A percentile compares a stretch with the other conserved stretches of the same genome.
Conservation (phyloP, 2,888 invertebrate species). For the Melinaea marsaeus region DNA sequence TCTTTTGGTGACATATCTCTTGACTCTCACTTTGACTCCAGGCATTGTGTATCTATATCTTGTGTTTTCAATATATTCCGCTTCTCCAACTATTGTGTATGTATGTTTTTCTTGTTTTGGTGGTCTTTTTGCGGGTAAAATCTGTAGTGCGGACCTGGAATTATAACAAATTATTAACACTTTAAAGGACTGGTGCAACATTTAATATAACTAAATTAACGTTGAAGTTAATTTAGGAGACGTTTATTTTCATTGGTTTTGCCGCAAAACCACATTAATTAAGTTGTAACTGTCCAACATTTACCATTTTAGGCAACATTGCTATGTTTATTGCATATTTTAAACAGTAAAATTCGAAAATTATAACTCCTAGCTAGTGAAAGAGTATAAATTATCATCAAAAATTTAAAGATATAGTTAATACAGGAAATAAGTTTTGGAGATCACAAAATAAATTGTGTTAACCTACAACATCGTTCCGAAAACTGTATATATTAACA, state of each 20-base stretch:
- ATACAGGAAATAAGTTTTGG: no score
- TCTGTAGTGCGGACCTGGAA: conserved; percentile 55
- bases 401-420: no score
- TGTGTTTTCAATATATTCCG: conserved; percentile 49
- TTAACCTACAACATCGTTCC: no score
- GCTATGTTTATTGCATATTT: no score
- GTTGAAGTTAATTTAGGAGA: neutral
- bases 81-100: conserved; percentile 47
- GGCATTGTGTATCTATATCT: conserved; percentile 46
- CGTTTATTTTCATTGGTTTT: neutral
- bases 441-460: no score
- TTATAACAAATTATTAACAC: conserved; percentile 19
- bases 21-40: conserved; percentile 58
- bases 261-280: neutral
- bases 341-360: no score
- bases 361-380: no score
- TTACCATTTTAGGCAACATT: neutral
- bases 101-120: conserved; percentile 38
- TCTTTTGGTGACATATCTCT: conserved; percentile 47
- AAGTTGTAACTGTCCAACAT: neutral
- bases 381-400: no score
- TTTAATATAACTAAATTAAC: neutral
- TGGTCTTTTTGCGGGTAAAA: conserved; percentile 38
- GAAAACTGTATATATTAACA: no score
- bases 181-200: neutral